Evolutionary conservation across 2,888 invertebrate species (phyloP).

Genomic region (Ichneumon xanthorius): DNA sequence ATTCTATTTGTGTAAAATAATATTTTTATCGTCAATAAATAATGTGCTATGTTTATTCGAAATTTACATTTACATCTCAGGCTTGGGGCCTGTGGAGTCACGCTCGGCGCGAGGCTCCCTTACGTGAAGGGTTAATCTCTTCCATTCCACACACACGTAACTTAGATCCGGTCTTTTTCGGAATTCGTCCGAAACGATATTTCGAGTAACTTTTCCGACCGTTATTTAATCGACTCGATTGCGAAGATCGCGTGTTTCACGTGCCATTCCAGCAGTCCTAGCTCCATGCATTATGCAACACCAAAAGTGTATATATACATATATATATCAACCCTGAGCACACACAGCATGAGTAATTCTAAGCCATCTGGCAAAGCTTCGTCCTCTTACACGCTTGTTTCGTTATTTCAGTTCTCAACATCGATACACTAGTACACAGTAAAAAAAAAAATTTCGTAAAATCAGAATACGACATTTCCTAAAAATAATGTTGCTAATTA

Average conservation of each 20-base stretch:
- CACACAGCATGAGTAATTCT: constrained; percentile 45
- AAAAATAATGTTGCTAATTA: no score
- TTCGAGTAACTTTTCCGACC: not conserved
- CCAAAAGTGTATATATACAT: constrained; percentile 27
- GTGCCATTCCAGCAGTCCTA: not conserved
- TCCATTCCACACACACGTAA: no score
- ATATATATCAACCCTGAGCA: constrained; percentile 38
- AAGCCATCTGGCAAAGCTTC: constrained; percentile 47
- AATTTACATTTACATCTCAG: no score
- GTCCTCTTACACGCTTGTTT: constrained; percentile 56
- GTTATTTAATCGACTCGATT: not conserved
- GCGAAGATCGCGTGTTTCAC: not conserved
- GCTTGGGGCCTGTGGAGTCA: no score
- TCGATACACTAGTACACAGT: constrained; percentile 11
- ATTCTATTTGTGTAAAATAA: no score
- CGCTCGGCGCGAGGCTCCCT: no score
- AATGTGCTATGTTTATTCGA: no score
- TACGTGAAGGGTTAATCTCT: no score
- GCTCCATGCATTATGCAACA: constrained; percentile 30
- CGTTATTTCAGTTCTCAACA: constrained; percentile 31
- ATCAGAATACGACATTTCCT: no score
- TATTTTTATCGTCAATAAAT: no score
- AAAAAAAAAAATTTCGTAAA: no score
- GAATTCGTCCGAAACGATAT: constrained; percentile 8
- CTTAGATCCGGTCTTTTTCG: no score